Percentiles rank a stretch among this genome's conserved stretches.
Conservation (phyloP, 2,113 vertebrate genomes). For the Melanerpes aurifrons region DNA sequence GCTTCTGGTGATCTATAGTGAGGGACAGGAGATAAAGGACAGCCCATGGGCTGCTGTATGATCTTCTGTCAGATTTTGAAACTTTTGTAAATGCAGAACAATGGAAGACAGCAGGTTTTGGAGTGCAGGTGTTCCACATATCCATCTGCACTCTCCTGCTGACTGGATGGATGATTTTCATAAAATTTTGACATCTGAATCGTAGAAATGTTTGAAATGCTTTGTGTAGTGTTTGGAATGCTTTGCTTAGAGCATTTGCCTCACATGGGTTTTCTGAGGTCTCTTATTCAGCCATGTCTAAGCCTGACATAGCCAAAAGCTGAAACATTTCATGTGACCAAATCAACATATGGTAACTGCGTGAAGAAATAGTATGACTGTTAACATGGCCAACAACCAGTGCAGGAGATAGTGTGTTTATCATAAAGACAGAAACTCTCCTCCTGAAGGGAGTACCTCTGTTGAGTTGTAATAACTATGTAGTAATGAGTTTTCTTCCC, state of each 20-base stretch:
- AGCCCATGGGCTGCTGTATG: background rate
- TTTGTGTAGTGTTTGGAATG: background rate
- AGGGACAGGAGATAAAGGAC: background rate
- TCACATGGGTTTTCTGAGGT: fast-evolving
- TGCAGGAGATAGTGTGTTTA: background rate
- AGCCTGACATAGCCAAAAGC: background rate
- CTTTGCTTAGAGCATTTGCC: background rate
- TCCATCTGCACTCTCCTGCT: background rate
- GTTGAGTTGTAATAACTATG: background rate
- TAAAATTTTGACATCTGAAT: background rate
- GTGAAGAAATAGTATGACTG: background rate
- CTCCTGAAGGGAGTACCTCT: background rate
- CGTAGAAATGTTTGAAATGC: background rate
- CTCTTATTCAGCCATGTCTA: background rate
- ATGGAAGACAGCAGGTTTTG: background rate
- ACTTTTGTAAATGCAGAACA: background rate
- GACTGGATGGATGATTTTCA: background rate
- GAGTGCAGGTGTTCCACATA: background rate
- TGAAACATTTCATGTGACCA: background rate
- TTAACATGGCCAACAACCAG: background rate
- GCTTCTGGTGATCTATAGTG: background rate
- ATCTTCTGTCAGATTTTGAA: background rate
- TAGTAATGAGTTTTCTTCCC: background rate
- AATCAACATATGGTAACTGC: background rate
- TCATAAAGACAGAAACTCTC: background rate